phyloP scores from a whole-genome alignment of 2,797 vertebrate species.

The Rhinophrynus dorsalis region DNA sequence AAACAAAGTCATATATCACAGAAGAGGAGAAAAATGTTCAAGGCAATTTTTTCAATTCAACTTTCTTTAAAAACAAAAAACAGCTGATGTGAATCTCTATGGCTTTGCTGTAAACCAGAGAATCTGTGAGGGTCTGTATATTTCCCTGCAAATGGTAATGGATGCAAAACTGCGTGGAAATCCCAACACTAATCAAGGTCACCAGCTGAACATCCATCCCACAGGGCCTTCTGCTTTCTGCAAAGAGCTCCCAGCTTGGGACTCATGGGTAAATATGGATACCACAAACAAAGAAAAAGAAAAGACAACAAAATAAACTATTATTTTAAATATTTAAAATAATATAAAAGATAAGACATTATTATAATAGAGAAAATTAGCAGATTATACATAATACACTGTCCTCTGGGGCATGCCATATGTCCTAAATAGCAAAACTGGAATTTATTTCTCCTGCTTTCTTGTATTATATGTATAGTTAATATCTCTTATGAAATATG shows the following conservation, averaged over 20 bases:
- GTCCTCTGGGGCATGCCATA: no score
- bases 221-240: conserved; percentile 4
- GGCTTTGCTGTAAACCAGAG: neutral
- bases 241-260: neutral
- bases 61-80: conserved; percentile 11
- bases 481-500: no score
- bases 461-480: no score
- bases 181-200: conserved; percentile 23
- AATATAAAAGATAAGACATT: no score
- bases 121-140: neutral
- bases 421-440: no score
- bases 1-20: conserved; percentile 62
- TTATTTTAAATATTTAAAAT: no score
- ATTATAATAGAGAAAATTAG: no score
- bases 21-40: conserved; percentile 1
- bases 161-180: neutral
- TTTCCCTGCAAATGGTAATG: neutral
- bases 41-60: conserved; percentile 1
- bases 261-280: neutral
- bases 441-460: no score
- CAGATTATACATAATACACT: no score
- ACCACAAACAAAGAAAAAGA: no score
- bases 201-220: conserved; percentile 21
- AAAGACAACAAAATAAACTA: no score
- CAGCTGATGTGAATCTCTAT: neutral